Percentiles rank a stretch among this genome's conserved stretches.
Conservation (phyloP, 2,113 vertebrate genomes). For the Casuarius casuarius region DNA sequence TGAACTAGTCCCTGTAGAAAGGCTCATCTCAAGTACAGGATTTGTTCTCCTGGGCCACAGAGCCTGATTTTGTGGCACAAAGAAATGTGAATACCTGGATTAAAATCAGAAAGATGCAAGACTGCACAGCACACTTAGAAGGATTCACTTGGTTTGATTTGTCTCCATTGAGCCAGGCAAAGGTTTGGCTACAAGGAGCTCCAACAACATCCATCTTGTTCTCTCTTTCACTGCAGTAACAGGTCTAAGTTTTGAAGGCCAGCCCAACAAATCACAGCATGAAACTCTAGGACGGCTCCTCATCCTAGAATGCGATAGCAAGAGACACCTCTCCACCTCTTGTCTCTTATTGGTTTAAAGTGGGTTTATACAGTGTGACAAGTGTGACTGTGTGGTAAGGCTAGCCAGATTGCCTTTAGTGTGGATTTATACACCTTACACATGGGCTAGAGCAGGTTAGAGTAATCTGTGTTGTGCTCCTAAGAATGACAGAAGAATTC, state of each 20-base stretch:
- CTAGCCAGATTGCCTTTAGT: neutral
- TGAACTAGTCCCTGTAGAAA: neutral
- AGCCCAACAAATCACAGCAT: neutral
- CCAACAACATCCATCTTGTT: neutral
- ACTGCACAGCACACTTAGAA: neutral
- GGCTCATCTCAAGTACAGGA: neutral
- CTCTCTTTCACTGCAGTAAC: neutral
- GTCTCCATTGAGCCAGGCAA: neutral
- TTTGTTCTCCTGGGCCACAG: neutral
- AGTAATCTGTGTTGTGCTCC: neutral
- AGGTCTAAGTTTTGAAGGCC: neutral
- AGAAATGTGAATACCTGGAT: fast-evolving
- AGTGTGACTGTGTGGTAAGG: too few relatives aligned
- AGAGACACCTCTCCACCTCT: neutral
- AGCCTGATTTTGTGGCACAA: neutral
- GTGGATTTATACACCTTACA: neutral
- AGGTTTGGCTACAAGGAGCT: neutral
- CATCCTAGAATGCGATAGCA: fast-evolving
- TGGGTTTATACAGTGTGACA: neutral
- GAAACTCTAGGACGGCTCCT: neutral
- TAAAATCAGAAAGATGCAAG: neutral
- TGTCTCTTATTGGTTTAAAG: neutral
- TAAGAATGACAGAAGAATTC: neutral
- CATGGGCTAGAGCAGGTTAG: neutral
- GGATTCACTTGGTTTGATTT: neutral